Evolutionary conservation across 1,140 invertebrate species (phyloP).

Genomic region (Muscidifurax raptorellus): DNA sequence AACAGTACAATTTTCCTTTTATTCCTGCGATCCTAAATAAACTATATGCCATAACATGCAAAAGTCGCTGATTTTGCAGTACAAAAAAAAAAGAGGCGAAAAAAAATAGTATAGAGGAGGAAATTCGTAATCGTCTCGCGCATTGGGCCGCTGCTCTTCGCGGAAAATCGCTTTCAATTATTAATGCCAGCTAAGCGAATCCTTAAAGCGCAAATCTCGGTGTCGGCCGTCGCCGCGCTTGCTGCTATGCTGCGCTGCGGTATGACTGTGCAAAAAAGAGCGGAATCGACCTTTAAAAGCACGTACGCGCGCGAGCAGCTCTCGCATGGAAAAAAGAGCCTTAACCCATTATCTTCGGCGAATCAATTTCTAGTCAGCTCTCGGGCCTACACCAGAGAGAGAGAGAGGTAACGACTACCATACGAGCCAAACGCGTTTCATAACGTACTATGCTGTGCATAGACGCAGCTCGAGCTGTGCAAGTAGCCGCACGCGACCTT

Average conservation of each 20-base stretch:
- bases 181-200: slow-evolving; percentile 38
- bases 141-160: neutral
- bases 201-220: slow-evolving; percentile 28
- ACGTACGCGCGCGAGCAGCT: neutral
- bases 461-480: neutral
- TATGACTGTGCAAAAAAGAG: neutral
- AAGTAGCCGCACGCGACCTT: neutral
- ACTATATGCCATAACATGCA: neutral
- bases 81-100: neutral
- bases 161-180: slow-evolving; percentile 34
- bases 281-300: slow-evolving; percentile 12
- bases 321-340: slow-evolving; percentile 9
- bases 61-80: neutral
- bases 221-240: neutral
- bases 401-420: neutral
- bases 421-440: slow-evolving; percentile 8
- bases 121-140: slow-evolving; percentile 31
- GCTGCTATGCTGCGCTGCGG: neutral
- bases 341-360: slow-evolving; percentile 36
- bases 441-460: neutral
- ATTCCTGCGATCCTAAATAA: too few species aligned
- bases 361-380: neutral
- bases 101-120: neutral
- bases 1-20: too few species aligned
- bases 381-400: neutral